A percentile compares a stretch with the other conserved stretches of the same genome.
Conservation (phyloP, 2,797 vertebrate species). For the Mastacembelus armatus region DNA sequence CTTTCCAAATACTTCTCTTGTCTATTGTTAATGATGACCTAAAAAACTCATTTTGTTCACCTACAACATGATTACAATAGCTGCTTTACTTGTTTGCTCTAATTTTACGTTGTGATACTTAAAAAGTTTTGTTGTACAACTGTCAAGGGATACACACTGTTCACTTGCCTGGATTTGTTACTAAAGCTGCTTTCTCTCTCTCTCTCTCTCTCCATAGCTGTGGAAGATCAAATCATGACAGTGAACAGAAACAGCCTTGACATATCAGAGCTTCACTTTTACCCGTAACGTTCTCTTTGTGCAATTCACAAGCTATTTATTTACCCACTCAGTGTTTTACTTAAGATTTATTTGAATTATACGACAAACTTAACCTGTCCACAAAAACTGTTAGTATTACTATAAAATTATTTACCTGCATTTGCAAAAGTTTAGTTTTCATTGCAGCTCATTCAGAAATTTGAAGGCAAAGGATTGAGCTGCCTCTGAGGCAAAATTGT, state of each 20-base stretch:
- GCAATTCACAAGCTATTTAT: conserved; percentile 95
- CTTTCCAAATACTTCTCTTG: no score
- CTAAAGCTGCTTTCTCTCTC: background rate
- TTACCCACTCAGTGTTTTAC: conserved; percentile 89
- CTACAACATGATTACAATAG: no score
- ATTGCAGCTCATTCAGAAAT: conserved; percentile 24
- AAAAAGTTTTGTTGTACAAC: no score
- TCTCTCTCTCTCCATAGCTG: conserved; percentile 81
- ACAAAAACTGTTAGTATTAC: conserved; percentile 75
- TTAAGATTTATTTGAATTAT: conserved; percentile 76
- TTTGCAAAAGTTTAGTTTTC: conserved; percentile 30
- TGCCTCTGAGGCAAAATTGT: conserved; percentile 3
- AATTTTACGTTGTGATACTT: background rate
- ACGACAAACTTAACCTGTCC: conserved; percentile 81
- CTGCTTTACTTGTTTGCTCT: no score
- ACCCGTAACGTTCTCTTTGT: conserved; percentile 88
- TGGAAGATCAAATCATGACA: conserved; percentile 99
- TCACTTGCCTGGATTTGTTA: background rate
- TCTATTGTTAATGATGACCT: no score
- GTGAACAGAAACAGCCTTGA: conserved; percentile 49
- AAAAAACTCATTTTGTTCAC: no score
- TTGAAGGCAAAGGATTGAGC: conserved; percentile 31
- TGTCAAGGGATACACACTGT: no score
- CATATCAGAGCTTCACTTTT: conserved; percentile 86
- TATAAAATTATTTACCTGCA: conserved; percentile 56